Evolutionary conservation across 2,888 invertebrate species (phyloP).

Genomic region (Dastarcus helophoroides): DNA sequence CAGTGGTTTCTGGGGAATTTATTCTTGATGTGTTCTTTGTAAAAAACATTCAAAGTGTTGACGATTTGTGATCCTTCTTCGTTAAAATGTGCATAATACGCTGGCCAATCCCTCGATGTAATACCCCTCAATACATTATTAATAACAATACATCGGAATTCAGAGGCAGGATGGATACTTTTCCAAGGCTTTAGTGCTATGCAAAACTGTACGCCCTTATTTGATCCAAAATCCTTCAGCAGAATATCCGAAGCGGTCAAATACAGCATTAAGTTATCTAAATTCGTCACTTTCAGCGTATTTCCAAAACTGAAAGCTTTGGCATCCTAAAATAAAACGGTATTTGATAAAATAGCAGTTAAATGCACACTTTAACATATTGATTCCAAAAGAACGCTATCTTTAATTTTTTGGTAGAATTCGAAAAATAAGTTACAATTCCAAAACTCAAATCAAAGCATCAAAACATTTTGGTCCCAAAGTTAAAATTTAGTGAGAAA

Average conservation of each 20-base stretch:
- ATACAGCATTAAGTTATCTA: conserved; percentile 28
- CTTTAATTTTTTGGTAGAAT: conserved; percentile 3
- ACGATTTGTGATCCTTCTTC: conserved; percentile 30
- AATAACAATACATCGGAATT: conserved; percentile 33
- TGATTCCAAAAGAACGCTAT: conserved; percentile 5
- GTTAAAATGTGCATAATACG: conserved; percentile 31
- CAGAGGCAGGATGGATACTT: conserved; percentile 33
- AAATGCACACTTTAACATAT: too few relatives aligned
- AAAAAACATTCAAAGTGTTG: conserved; percentile 25
- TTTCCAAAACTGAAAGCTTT: conserved; percentile 32
- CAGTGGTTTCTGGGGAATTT: conserved; percentile 27
- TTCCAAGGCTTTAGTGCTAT: conserved; percentile 31
- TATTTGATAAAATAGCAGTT: too few relatives aligned
- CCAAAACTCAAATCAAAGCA: conserved; percentile 1
- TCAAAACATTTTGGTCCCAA: not conserved
- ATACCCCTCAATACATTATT: conserved; percentile 31
- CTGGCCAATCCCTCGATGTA: conserved; percentile 34
- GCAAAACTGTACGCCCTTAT: conserved; percentile 25
- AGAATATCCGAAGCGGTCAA: conserved; percentile 29
- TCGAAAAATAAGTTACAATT: conserved; percentile 1
- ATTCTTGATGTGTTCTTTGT: conserved; percentile 22
- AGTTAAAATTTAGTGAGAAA: not conserved
- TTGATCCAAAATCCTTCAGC: conserved; percentile 26
- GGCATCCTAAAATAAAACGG: conserved; percentile 32
- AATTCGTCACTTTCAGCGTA: conserved; percentile 25